Conservation (phyloP, 2,888 invertebrate species). For the Clunio marinus region DNA sequence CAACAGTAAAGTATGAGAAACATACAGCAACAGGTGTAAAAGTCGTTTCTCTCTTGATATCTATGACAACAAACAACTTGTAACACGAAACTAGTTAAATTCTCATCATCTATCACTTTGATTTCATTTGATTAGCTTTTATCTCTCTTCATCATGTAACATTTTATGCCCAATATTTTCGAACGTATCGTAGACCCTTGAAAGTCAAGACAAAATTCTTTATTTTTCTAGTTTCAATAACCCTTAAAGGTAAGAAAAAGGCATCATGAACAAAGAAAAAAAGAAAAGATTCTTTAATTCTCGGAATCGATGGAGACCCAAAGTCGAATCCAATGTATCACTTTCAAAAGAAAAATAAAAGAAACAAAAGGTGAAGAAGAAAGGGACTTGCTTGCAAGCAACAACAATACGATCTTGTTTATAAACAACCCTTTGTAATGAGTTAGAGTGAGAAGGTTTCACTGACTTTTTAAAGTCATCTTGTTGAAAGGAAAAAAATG, state of each 20-base stretch:
- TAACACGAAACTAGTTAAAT: conserved; percentile 11
- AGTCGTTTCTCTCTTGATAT: neutral
- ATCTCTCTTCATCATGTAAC: conserved; percentile 31
- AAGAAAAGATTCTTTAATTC: neutral
- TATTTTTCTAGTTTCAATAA: conserved; percentile 13
- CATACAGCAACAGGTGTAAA: conserved; percentile 17
- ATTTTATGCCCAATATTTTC: conserved; percentile 4
- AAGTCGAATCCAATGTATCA: conserved; percentile 12
- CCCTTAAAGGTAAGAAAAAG: conserved; percentile 24
- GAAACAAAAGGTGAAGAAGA: conserved; percentile 13
- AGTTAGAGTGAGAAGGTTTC: neutral
- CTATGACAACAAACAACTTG: neutral
- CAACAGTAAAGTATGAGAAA: neutral
- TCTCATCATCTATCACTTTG: conserved; percentile 35
- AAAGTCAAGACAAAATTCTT: conserved; percentile 11
- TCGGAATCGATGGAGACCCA: conserved; percentile 3
- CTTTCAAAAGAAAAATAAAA: conserved; percentile 31
- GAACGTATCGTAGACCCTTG: neutral
- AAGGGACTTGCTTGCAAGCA: conserved; percentile 11
- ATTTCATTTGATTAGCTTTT: conserved; percentile 26
- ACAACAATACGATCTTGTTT: conserved; percentile 12
- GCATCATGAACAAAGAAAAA: neutral
- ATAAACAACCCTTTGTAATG: conserved; percentile 33
- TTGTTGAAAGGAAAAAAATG: neutral
- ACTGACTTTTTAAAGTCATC: neutral